Conservation (phyloP, 2,113 vertebrate genomes). For the Hippocampus mohnikei region DNA sequence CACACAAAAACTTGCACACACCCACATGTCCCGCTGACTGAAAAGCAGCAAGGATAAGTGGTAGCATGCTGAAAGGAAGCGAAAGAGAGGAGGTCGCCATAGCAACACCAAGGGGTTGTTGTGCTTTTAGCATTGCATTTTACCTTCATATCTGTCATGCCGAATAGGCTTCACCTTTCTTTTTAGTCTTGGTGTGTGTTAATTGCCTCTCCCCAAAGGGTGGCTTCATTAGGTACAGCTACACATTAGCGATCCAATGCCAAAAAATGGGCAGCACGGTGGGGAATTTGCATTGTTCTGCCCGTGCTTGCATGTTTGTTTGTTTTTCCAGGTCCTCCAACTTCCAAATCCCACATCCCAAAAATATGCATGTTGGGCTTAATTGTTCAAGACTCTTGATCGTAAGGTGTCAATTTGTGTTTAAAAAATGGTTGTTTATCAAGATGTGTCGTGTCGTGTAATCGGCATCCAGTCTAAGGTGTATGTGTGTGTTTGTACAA, state of each 20-base stretch:
- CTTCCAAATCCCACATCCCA: no score
- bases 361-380: no score
- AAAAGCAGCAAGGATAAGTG: constrained; percentile 69
- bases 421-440: no score
- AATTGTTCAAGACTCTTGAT: no score
- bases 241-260: not conserved
- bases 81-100: constrained; percentile 60
- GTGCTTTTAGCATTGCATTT: constrained; percentile 53
- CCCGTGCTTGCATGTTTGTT: no score
- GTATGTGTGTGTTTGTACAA: no score
- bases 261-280: not conserved
- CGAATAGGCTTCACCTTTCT: constrained; percentile 30
- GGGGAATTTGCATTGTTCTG: no score
- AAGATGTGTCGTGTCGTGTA: no score
- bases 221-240: not conserved
- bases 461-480: no score
- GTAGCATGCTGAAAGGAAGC: constrained; percentile 57
- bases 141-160: constrained; percentile 17
- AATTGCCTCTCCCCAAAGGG: constrained; percentile 14
- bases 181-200: constrained; percentile 8
- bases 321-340: no score
- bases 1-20: constrained; percentile 50
- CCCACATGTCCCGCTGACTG: constrained; percentile 60
- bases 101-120: constrained; percentile 57
- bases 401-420: no score